Conservation (phyloP, 1,140 invertebrate species). For the Trachymyrmex cornetzi region DNA sequence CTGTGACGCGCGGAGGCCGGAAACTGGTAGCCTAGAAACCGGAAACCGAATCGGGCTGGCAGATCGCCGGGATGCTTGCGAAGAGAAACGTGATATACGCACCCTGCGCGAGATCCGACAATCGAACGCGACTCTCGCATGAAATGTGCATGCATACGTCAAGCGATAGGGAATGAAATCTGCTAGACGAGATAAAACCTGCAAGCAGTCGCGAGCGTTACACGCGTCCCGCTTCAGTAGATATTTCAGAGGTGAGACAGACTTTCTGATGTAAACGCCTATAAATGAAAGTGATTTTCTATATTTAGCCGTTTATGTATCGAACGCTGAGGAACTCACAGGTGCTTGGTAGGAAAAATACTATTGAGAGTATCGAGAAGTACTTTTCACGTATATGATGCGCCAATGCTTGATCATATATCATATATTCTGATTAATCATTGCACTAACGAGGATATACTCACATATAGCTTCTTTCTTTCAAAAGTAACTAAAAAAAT, state of each 20-base stretch:
- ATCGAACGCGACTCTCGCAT: slow-evolving; percentile 40
- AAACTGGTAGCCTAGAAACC: slow-evolving; percentile 41
- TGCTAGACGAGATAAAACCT: slow-evolving; percentile 38
- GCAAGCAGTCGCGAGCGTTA: not conserved
- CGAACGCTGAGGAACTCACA: not conserved
- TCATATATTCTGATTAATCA: not conserved
- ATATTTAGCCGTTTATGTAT: slow-evolving; percentile 17
- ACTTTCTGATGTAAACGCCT: not conserved
- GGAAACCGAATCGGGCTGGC: slow-evolving; percentile 46
- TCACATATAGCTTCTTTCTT: not conserved
- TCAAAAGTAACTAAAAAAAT: too few relatives aligned
- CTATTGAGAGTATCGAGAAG: not conserved
- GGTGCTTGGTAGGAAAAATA: not conserved
- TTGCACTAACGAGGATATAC: not conserved
- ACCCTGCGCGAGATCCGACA: not conserved
- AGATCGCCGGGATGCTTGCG: slow-evolving; percentile 39
- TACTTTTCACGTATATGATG: not conserved
- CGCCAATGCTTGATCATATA: not conserved
- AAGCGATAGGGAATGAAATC: slow-evolving; percentile 25
- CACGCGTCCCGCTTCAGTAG: not conserved
- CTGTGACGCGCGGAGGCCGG: slow-evolving; percentile 35
- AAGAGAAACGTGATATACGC: slow-evolving; percentile 27
- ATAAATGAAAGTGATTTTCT: slow-evolving; percentile 42
- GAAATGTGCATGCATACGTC: not conserved
- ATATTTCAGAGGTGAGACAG: slow-evolving; percentile 26